Conservation (phyloP, 2,888 invertebrate species). For the Ecliptopera silaceata region DNA sequence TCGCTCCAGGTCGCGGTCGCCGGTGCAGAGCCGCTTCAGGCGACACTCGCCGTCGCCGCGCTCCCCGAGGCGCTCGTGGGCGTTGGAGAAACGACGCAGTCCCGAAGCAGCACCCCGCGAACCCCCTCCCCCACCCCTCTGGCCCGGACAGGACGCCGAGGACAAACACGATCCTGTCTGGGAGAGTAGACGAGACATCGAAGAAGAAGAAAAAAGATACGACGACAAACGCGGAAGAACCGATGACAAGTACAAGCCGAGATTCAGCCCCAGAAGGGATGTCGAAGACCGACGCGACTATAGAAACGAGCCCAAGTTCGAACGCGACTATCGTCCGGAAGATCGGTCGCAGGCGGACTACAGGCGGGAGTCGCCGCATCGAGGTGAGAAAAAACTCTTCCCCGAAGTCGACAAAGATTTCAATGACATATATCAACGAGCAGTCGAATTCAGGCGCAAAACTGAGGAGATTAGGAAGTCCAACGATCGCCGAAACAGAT, state of each 20-base stretch:
- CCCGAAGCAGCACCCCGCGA: conserved; percentile 48
- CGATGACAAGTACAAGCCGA: conserved; percentile 23
- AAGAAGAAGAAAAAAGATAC: conserved; percentile 44
- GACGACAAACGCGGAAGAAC: conserved; percentile 35
- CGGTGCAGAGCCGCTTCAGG: conserved; percentile 58
- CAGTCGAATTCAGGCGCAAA: conserved; percentile 63
- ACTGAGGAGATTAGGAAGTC: conserved; percentile 57
- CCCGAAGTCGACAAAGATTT: conserved; percentile 60
- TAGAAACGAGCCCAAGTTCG: conserved; percentile 23
- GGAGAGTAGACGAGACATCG: conserved; percentile 19
- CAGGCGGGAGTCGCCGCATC: conserved; percentile 39
- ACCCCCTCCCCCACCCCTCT: conserved; percentile 67
- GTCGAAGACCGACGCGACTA: conserved; percentile 19
- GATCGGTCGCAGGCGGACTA: conserved; percentile 20
- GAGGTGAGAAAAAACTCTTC: conserved; percentile 35
- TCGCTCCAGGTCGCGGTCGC: conserved; percentile 64
- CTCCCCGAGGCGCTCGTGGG: conserved; percentile 71
- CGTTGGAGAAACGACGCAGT: conserved; percentile 66
- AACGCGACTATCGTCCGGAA: conserved; percentile 28
- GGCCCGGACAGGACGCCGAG: conserved; percentile 57
- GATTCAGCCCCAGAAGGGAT: conserved; percentile 25
- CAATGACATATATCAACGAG: conserved; percentile 64
- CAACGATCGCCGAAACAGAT: conserved; percentile 35
- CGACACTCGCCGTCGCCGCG: conserved; percentile 64
- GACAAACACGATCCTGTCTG: conserved; percentile 31